phyloP scores from a whole-genome alignment of 2,888 invertebrate genomes.

The Yponomeuta evonymella region DNA sequence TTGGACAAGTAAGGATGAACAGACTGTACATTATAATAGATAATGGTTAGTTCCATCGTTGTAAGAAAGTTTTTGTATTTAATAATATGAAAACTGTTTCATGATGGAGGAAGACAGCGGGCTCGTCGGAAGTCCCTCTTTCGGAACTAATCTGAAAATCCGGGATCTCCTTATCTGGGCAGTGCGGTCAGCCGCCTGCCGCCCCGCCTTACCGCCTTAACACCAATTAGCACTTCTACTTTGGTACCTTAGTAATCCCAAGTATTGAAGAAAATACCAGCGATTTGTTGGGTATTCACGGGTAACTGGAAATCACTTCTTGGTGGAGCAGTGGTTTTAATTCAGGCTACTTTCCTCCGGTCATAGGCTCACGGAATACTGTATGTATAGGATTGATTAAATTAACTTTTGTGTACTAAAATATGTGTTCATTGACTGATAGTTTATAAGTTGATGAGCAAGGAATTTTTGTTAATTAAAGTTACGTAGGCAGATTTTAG shows the following conservation, averaged over 20 bases:
- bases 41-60: too few relatives aligned
- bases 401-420: too few relatives aligned
- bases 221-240: constrained; percentile 50
- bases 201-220: constrained; percentile 34
- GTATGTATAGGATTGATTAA: too few relatives aligned
- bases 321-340: background rate
- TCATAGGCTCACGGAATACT: too few relatives aligned
- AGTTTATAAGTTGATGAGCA: background rate
- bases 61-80: too few relatives aligned
- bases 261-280: constrained; percentile 8
- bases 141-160: constrained; percentile 42
- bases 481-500: background rate
- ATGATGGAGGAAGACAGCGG: too few relatives aligned
- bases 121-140: background rate
- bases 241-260: constrained; percentile 12
- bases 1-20: too few relatives aligned
- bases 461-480: background rate
- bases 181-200: constrained; percentile 38
- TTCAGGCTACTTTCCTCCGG: too few relatives aligned
- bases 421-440: background rate
- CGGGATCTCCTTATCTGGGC: constrained; percentile 53
- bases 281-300: background rate
- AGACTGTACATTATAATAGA: too few relatives aligned
- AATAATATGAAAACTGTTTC: too few relatives aligned
- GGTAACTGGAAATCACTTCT: background rate